These are phyloP conservation scores for Aurelia aurita DNA, from an alignment of 30 jellyfish, hydroid and myxozoan species.

Conservation along the genomic window DNA sequence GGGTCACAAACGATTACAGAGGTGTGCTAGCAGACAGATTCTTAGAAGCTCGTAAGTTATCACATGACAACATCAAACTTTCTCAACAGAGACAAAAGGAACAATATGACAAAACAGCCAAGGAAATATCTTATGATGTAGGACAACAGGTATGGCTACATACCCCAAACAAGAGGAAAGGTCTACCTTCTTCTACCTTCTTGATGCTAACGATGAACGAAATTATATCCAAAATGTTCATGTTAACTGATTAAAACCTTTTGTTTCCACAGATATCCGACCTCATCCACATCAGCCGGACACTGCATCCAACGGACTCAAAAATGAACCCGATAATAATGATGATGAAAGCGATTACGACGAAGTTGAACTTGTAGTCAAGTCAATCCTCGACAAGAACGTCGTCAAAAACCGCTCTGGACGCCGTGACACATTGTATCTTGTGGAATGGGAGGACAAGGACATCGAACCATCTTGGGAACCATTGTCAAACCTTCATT, in stretches of 20 bases:
- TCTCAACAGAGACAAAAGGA: conserved; percentile 38
- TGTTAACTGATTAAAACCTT: conserved; percentile 37
- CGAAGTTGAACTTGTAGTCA: not conserved
- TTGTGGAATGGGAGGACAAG: conserved; percentile 40
- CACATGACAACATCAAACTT: conserved; percentile 28
- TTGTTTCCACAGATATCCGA: conserved; percentile 13
- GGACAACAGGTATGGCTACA: conserved; percentile 72
- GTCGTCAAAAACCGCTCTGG: conserved; percentile 9
- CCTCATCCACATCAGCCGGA: not conserved
- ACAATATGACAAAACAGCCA: conserved; percentile 37
- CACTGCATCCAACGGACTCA: not conserved
- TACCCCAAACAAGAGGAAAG: conserved; percentile 53
- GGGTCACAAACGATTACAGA: conserved; percentile 32
- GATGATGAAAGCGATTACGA: not conserved
- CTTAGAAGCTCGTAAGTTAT: conserved; percentile 20
- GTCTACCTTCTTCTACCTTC: conserved; percentile 32
- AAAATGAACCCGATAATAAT: not conserved
- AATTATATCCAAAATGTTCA: conserved; percentile 41
- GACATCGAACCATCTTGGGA: conserved; percentile 26
- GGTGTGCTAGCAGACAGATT: conserved; percentile 7
- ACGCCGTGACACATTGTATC: conserved; percentile 24
- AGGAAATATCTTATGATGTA: conserved; percentile 23
- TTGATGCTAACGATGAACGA: conserved; percentile 49
- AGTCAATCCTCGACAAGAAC: not conserved
- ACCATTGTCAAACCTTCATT: conserved; percentile 6